phyloP scores from a whole-genome alignment of 2,797 vertebrate genomes.

The Melanotaenia parkinsoni region DNA sequence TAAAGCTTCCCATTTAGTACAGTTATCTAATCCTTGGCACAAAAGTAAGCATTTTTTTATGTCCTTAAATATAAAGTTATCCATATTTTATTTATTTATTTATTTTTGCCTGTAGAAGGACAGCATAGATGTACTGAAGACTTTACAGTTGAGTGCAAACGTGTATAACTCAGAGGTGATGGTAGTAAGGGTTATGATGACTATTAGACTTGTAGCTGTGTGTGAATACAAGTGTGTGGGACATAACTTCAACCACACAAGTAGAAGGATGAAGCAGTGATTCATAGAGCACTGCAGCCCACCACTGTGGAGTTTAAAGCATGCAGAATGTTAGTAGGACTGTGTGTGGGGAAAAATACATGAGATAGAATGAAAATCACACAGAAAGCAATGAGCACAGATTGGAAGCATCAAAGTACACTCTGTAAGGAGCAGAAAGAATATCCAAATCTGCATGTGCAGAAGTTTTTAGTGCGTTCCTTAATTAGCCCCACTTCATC shows the following conservation, averaged over 20 bases:
- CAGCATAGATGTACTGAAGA: conserved; percentile 21
- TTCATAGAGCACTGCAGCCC: conserved; percentile 60
- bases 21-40: background rate
- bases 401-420: conserved; percentile 12
- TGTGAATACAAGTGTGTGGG: conserved; percentile 59
- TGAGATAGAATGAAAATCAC: conserved; percentile 11
- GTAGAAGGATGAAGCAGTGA: conserved; percentile 58
- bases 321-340: no score
- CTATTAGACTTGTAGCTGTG: conserved; percentile 39
- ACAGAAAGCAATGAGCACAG: background rate
- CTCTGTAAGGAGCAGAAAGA: background rate
- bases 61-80: conserved; percentile 4
- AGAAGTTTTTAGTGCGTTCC: background rate
- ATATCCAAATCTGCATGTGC: background rate
- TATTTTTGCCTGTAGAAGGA: background rate
- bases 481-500: conserved; percentile 45
- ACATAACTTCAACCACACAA: conserved; percentile 45
- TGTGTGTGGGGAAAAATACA: background rate
- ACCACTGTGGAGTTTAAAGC: conserved; percentile 45
- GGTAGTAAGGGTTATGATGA: conserved; percentile 34
- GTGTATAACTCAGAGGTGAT: conserved; percentile 45
- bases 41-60: background rate
- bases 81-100: background rate
- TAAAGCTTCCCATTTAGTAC: background rate
- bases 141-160: conserved; percentile 37